These are phyloP conservation scores for Spheniscus mendiculus DNA, from an alignment of 2,113 vertebrate species.

Conservation along the genomic window DNA sequence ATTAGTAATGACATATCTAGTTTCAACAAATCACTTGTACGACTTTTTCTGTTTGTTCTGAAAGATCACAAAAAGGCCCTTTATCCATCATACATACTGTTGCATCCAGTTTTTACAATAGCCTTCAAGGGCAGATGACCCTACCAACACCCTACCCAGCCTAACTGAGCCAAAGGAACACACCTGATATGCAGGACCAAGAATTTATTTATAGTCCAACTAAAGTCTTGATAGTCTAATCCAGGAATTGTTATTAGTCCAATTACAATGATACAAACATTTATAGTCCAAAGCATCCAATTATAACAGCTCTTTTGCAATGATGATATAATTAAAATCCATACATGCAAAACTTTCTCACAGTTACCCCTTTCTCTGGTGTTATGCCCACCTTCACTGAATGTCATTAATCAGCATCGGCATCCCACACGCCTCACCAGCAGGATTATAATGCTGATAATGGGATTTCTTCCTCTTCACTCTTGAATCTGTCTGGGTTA, in stretches of 20 bases:
- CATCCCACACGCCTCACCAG: neutral
- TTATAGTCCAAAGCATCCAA: neutral
- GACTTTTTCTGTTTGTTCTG: neutral
- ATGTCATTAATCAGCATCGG: accelerated
- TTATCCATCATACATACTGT: neutral
- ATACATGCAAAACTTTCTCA: neutral
- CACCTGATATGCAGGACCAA: neutral
- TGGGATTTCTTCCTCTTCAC: neutral
- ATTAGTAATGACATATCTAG: neutral
- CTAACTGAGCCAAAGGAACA: neutral
- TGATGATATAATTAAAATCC: neutral
- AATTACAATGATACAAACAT: neutral
- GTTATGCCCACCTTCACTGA: neutral
- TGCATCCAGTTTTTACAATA: neutral
- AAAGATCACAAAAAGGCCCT: neutral
- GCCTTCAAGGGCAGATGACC: neutral
- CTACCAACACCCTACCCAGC: neutral
- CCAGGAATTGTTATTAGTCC: neutral
- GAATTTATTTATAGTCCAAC: neutral
- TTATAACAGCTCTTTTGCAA: neutral
- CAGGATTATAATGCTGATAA: accelerated
- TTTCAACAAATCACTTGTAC: neutral
- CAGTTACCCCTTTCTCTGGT: neutral
- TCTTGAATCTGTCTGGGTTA: neutral
- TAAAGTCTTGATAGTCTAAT: neutral